Percentiles rank a stretch among this genome's conserved stretches.
These are phyloP conservation scores for Hylyphantes graminicola DNA, from an alignment of 1,140 invertebrate species.

Conservation along the genomic window DNA sequence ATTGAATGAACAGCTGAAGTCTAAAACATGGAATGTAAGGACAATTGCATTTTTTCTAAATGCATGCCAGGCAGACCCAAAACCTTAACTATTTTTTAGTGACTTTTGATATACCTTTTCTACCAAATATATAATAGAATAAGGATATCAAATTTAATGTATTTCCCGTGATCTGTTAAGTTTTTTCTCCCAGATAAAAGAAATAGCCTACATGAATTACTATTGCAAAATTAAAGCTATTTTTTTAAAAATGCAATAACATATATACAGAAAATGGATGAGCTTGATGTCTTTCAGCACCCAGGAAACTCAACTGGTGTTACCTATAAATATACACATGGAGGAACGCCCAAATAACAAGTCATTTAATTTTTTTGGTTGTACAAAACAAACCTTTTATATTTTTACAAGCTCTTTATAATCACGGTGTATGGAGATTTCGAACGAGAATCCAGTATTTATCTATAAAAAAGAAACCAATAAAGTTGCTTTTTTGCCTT, in stretches of 20 bases:
- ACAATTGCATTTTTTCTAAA: too few relatives aligned
- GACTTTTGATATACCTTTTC: too few relatives aligned
- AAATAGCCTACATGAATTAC: too few relatives aligned
- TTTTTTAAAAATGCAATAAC: neutral
- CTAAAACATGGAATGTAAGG: too few relatives aligned
- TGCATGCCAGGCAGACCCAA: too few relatives aligned
- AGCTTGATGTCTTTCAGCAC: neutral
- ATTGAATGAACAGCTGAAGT: too few relatives aligned
- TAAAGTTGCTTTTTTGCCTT: slow-evolving; percentile 59
- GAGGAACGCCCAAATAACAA: slow-evolving; percentile 34
- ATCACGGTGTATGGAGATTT: slow-evolving; percentile 55
- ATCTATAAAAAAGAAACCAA: slow-evolving; percentile 61
- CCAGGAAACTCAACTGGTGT: neutral
- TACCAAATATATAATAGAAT: too few relatives aligned
- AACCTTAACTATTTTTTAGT: too few relatives aligned
- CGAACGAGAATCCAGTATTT: slow-evolving; percentile 55
- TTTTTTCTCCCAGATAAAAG: too few relatives aligned
- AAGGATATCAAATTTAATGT: too few relatives aligned
- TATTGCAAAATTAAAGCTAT: neutral
- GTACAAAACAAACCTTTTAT: slow-evolving; percentile 49
- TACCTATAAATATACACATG: slow-evolving; percentile 54
- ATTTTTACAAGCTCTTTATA: slow-evolving; percentile 56
- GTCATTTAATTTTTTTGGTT: slow-evolving; percentile 41
- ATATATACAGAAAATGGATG: neutral
- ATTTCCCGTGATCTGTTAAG: too few relatives aligned